Percentiles rank a stretch among this genome's conserved stretches.
These are phyloP conservation scores for Lacerta agilis DNA, from an alignment of 2,797 vertebrate species.

Conservation along the genomic window DNA sequence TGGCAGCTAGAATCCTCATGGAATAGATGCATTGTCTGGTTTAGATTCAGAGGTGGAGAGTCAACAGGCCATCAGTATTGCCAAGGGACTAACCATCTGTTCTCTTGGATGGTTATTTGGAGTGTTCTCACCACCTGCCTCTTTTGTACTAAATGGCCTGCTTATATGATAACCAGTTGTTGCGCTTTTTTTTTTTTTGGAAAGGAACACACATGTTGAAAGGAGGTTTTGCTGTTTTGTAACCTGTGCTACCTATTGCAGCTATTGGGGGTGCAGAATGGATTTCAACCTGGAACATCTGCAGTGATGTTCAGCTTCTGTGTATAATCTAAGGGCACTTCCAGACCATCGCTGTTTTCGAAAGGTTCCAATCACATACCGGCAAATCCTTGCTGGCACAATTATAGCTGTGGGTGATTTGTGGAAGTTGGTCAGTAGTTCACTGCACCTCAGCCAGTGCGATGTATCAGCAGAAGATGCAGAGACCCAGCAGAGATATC, in stretches of 20 bases:
- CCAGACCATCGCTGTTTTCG: too few species aligned
- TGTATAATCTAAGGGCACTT: neutral
- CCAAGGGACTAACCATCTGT: neutral
- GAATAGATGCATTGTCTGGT: slow-evolving; percentile 29
- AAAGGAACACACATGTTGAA: neutral
- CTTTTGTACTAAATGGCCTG: slow-evolving; percentile 21
- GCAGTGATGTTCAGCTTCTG: neutral
- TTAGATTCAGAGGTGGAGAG: slow-evolving; percentile 47
- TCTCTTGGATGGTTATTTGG: slow-evolving; percentile 8
- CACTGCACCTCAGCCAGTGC: too few species aligned
- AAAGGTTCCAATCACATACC: too few species aligned
- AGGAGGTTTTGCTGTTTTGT: neutral
- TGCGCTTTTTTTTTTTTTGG: too few species aligned
- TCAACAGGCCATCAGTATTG: slow-evolving; percentile 37
- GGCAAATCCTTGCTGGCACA: too few species aligned
- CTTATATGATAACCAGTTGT: slow-evolving; percentile 31
- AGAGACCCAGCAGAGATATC: too few species aligned
- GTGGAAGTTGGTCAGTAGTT: too few species aligned
- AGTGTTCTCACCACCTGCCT: neutral
- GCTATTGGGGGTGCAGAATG: neutral
- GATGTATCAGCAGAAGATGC: too few species aligned
- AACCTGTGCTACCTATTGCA: neutral
- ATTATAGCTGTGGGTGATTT: too few species aligned
- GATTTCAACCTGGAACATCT: neutral
- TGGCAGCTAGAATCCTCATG: slow-evolving; percentile 41